A percentile compares a stretch with the other conserved stretches of the same genome.
These are phyloP conservation scores for Sinohyriopsis cumingii DNA, from an alignment of 2,888 invertebrate genomes.

Conservation along the genomic window DNA sequence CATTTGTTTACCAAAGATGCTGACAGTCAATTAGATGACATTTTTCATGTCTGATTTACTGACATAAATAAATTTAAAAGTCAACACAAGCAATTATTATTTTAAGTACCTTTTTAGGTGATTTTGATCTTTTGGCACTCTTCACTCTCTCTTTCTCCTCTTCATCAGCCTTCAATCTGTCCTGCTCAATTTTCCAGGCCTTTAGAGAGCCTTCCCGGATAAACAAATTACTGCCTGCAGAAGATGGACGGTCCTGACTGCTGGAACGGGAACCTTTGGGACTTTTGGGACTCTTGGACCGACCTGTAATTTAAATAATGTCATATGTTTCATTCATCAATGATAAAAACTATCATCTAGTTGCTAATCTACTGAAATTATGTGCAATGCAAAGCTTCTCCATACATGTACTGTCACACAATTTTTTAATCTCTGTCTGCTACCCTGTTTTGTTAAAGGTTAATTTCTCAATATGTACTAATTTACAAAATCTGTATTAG, in stretches of 20 bases:
- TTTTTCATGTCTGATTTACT: too few species aligned
- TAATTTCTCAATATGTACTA: too few species aligned
- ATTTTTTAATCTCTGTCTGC: too few species aligned
- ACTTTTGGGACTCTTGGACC: constrained; percentile 58
- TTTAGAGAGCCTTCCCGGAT: constrained; percentile 66
- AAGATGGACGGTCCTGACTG: constrained; percentile 51
- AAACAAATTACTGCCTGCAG: constrained; percentile 47
- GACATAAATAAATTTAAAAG: neutral
- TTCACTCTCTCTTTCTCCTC: constrained; percentile 65
- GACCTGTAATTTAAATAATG: constrained; percentile 14
- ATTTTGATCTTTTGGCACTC: constrained; percentile 56
- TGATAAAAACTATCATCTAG: too few species aligned
- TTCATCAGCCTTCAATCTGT: constrained; percentile 60
- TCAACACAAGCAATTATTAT: neutral
- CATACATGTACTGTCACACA: too few species aligned
- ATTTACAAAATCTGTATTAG: too few species aligned
- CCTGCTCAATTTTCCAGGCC: constrained; percentile 66
- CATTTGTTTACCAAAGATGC: too few species aligned
- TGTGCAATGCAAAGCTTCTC: too few species aligned
- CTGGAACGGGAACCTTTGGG: constrained; percentile 43
- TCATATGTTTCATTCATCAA: too few species aligned
- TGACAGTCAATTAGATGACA: too few species aligned
- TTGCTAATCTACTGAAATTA: too few species aligned
- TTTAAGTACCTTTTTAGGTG: constrained; percentile 58
- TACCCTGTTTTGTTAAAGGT: too few species aligned